A percentile compares a stretch with the other conserved stretches of the same genome.
phyloP scores from a whole-genome alignment of 2,888 invertebrate genomes.

The Autographa gamma region DNA sequence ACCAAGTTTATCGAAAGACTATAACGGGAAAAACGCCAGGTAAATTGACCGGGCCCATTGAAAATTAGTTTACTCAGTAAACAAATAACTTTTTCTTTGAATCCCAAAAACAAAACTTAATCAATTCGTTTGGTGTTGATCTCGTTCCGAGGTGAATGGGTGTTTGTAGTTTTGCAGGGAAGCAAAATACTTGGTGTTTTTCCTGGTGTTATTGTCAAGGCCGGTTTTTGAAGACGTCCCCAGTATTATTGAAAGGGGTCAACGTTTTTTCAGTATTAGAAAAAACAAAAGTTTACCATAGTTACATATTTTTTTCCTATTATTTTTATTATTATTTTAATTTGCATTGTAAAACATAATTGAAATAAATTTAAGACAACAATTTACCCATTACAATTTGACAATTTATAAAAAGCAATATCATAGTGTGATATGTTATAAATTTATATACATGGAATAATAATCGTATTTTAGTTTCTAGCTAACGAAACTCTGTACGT shows the following conservation, averaged over 20 bases:
- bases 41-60: slow-evolving; percentile 42
- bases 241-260: background rate
- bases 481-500: background rate
- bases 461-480: too few relatives aligned
- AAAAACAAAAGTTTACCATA: too few relatives aligned
- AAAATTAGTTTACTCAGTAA: slow-evolving; percentile 37
- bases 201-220: background rate
- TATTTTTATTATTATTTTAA: too few relatives aligned
- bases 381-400: too few relatives aligned
- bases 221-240: background rate
- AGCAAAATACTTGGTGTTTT: background rate
- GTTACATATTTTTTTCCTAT: too few relatives aligned
- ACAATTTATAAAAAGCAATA: too few relatives aligned
- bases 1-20: slow-evolving; percentile 34
- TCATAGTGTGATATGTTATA: too few relatives aligned
- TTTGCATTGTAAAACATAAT: too few relatives aligned
- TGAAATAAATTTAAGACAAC: too few relatives aligned
- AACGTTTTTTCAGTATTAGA: too few relatives aligned
- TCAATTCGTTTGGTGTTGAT: slow-evolving; percentile 22
- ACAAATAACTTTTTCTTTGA: slow-evolving; percentile 13
- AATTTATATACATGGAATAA: too few relatives aligned
- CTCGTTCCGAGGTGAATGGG: background rate
- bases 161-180: background rate
- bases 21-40: slow-evolving; percentile 28
- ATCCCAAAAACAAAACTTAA: slow-evolving; percentile 20